Evolutionary conservation across 35 echinoderm and acorn worm genomes (phyloP), one percentile per base, ranked within the genome.

Genomic region (Chiridota heheva): DNA sequence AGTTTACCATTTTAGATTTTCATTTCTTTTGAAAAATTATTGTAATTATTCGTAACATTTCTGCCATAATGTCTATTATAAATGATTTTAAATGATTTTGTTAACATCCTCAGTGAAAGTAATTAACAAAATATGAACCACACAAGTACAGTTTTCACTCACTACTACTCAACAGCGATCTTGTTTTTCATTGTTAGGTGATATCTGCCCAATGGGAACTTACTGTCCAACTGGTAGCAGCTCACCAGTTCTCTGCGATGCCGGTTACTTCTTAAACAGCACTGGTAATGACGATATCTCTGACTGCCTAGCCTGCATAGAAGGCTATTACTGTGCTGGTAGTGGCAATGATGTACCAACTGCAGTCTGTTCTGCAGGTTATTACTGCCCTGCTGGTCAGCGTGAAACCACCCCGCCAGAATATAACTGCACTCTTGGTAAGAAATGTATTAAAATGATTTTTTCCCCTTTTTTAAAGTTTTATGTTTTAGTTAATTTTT

Each of bases 381-480:
- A 90, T 57, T 96, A 96, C 87, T 96, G 92, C 27, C 92, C 92
- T 3, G 55, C 57, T 28, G 92, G 87, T 25, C 92, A 96, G 61
- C 15, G 68, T 3, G 92, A 90, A 60, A 68, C 87, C 58, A 96
- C 92, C 0, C 92, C 92, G 27, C 76, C 83, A 12, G 92, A 86
- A 44, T 96, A 90, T 36, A 96, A 96, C 45, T 96, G 92, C 53
- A 96, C 92, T 5, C 53, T 83, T 55, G 92, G 92, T 96, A 61
- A 76, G 60, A 18, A 30, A 38, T 5, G 33, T 17, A 65, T 17
- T 2, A 34, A 66, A 66, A 66, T n/a, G n/a, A n/a, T n/a, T n/a
- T n/a, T n/a, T n/a, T n/a, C n/a, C n/a, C n/a, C n/a, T n/a, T n/a
- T n/a, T n/a, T n/a, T n/a, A n/a, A n/a, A n/a, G n/a, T n/a, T n/a